Evolutionary conservation across 92 coral and sea anemone genomes (phyloP), one percentile per base, ranked within the genome.

Genomic region (Palythoa grandiflora): DNA sequence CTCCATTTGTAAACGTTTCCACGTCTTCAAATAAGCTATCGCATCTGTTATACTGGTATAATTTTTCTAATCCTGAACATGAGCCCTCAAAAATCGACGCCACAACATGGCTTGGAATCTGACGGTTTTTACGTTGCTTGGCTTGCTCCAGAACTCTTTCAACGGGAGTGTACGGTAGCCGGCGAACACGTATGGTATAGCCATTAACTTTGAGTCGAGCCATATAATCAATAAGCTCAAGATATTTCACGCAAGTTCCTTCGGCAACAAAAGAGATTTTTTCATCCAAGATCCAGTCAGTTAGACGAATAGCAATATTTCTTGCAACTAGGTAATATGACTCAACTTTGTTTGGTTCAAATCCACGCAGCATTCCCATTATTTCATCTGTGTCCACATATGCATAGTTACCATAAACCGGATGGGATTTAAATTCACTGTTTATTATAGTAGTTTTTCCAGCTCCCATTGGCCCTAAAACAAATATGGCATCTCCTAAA

Each of bases 381-480:
- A 97, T 97, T 88, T 92, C 99, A 80, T 97, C 99, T 20, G 99
- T 97, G 73, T 95, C 98, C 12, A 97, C 98, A 87, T 92, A 97
- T 7, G 99, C 99, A 68, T 95, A 97, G 87, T 95, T 90, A 59
- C 92, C 61, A 68, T 83, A 97, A 3, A 87, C 85, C 13, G 91
- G 93, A 66, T 95, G 99, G 4, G 87, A 90, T 86, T 94, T 94
- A 68, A 97, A 93, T 87, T 93, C 94, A 68, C 87, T 91, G 75
- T 97, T 94, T 57, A 95, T 97, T 4, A 89, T 86, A 0, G 99
- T 97, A 10, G 99, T 95, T 84, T 97, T 97, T 17, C 99, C 99
- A 55, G 95, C 99, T 19, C 99, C 99, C 99, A 97, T 97, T 38
- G 99, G 97, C 6, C 99, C 99, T 52, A 97, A 88, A 17, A 97